Conservation (phyloP, 2,797 vertebrate species). For the Pantherophis alleghaniensis region DNA sequence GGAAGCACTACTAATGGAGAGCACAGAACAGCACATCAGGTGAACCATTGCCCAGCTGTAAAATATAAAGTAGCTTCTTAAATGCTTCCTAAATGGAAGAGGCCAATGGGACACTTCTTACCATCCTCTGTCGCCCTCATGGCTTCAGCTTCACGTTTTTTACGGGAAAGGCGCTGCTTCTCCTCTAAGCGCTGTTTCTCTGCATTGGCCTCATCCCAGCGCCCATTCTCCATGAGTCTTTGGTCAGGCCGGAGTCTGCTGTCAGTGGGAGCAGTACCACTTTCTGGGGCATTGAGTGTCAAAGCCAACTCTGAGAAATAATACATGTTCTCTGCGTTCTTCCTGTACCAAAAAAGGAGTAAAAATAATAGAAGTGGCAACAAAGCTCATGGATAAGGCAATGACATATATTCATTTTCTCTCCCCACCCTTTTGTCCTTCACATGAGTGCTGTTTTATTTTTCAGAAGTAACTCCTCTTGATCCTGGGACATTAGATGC, state of each 20-base stretch:
- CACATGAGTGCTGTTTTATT: not conserved
- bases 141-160: constrained; percentile 83
- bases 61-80: not conserved
- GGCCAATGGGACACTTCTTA: constrained; percentile 49
- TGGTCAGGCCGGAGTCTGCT: constrained; percentile 90
- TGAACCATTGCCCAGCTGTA: not conserved
- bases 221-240: constrained; percentile 90
- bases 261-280: constrained; percentile 86
- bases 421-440: not conserved
- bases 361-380: not conserved
- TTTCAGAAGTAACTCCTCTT: not conserved
- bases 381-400: not conserved
- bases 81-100: not conserved
- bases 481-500: not conserved
- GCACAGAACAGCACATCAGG: not conserved
- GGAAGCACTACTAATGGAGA: not conserved
- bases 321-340: constrained; percentile 94
- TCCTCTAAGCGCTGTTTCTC: constrained; percentile 95
- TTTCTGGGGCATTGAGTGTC: constrained; percentile 87
- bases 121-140: constrained; percentile 80
- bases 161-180: constrained; percentile 84
- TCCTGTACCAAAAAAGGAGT: constrained; percentile 68
- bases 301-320: constrained; percentile 93
- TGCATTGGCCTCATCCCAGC: constrained; percentile 92
- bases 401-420: not conserved